Conservation (phyloP, 2,888 invertebrate genomes). For the Hermaeophaga mercurialis region DNA sequence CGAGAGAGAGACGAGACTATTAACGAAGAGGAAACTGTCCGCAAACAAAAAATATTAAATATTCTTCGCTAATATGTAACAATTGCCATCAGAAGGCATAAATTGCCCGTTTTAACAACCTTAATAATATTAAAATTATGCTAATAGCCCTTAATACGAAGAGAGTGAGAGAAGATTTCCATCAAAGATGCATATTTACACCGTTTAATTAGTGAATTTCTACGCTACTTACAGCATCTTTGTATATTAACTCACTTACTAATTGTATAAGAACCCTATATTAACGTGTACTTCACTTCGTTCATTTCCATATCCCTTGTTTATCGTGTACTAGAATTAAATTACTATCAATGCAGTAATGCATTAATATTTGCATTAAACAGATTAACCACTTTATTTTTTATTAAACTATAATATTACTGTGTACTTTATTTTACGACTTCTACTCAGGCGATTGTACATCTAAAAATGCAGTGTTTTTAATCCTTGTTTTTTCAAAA, state of each 20-base stretch:
- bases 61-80: constrained; percentile 25
- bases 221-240: constrained; percentile 19
- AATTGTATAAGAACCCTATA: constrained; percentile 18
- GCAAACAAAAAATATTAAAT: constrained; percentile 22
- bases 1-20: constrained; percentile 15
- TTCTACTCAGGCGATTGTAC: no score
- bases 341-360: constrained; percentile 4
- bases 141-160: constrained; percentile 11
- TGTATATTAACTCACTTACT: constrained; percentile 24
- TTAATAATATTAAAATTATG: constrained; percentile 18
- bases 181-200: constrained; percentile 25
- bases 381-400: neutral
- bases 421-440: no score
- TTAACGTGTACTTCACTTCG: constrained; percentile 11
- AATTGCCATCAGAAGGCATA: constrained; percentile 25
- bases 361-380: neutral
- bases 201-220: constrained; percentile 28
- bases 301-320: constrained; percentile 14
- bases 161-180: constrained; percentile 17
- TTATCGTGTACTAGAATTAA: constrained; percentile 10
- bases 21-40: constrained; percentile 14
- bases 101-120: constrained; percentile 18
- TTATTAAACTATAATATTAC: no score
- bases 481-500: no score
- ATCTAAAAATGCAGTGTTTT: no score